phyloP scores from a whole-genome alignment of 1,140 invertebrate species.

The Acarapis woodi region DNA sequence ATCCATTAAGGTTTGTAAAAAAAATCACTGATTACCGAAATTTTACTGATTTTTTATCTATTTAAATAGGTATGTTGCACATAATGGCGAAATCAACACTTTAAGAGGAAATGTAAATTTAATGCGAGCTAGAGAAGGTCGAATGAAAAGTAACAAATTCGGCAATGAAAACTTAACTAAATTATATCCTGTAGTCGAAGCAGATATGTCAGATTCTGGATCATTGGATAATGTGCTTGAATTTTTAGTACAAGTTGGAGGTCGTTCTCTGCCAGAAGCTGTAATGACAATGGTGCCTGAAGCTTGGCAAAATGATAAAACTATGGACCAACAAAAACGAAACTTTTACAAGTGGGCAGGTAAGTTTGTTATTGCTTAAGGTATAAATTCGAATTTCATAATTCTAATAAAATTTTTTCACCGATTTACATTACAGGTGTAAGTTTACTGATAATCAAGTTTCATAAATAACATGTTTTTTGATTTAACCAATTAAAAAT shows the following conservation, averaged over 20 bases:
- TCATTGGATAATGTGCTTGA: slow-evolving; percentile 90
- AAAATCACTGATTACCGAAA: too few relatives aligned
- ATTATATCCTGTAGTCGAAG: slow-evolving; percentile 90
- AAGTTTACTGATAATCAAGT: too few relatives aligned
- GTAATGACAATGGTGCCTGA: slow-evolving; percentile 99
- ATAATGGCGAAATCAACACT: slow-evolving; percentile 99
- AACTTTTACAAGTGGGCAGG: slow-evolving; percentile 92
- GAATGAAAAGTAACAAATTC: slow-evolving; percentile 63
- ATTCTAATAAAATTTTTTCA: too few relatives aligned
- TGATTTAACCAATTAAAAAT: too few relatives aligned
- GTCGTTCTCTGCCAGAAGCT: slow-evolving; percentile 66
- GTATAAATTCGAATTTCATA: too few relatives aligned
- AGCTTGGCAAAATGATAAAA: slow-evolving; percentile 94
- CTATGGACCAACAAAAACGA: slow-evolving; percentile 68
- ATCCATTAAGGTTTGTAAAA: slow-evolving; percentile 87
- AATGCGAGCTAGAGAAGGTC: slow-evolving; percentile 92
- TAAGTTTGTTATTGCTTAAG: too few relatives aligned
- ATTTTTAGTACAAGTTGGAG: slow-evolving; percentile 74
- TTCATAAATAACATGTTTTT: too few relatives aligned
- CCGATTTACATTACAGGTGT: too few relatives aligned
- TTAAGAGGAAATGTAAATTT: slow-evolving; percentile 87
- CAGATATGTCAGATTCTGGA: slow-evolving; percentile 86
- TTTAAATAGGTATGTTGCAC: too few relatives aligned
- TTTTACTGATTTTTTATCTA: too few relatives aligned
- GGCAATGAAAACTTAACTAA: slow-evolving; percentile 41